These are phyloP conservation scores for Antheraea pernyi DNA, from an alignment of 1,140 invertebrate genomes.

Conservation along the genomic window DNA sequence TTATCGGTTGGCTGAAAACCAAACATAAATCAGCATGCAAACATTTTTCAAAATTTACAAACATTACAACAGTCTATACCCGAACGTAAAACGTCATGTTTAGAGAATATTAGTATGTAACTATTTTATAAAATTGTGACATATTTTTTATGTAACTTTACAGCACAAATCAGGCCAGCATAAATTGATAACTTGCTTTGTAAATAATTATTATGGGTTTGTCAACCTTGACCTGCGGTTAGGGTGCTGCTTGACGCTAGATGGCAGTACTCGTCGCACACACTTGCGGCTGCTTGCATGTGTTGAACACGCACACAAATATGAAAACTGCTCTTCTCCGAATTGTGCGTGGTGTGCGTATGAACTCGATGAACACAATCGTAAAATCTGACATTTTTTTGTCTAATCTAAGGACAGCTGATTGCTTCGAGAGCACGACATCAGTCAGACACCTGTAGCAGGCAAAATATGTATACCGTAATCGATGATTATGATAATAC, in stretches of 20 bases:
- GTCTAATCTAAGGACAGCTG: conserved; percentile 29
- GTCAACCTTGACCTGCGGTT: conserved; percentile 63
- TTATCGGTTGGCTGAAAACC: conserved; percentile 47
- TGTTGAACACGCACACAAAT: conserved; percentile 55
- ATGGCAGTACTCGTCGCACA: conserved; percentile 57
- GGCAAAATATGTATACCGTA: neutral
- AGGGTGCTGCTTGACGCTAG: conserved; percentile 50
- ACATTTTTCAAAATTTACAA: conserved; percentile 66
- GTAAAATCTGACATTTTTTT: conserved; percentile 29
- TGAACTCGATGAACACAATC: conserved; percentile 26
- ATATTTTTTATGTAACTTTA: conserved; percentile 6
- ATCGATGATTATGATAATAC: neutral
- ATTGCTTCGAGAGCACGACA: conserved; percentile 35
- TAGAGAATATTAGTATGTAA: neutral
- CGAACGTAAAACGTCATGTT: conserved; percentile 11
- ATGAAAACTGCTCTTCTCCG: neutral
- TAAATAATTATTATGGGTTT: conserved; percentile 68
- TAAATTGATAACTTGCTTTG: conserved; percentile 50
- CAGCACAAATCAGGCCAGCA: conserved; percentile 8
- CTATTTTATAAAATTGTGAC: conserved; percentile 7
- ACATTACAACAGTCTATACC: conserved; percentile 36
- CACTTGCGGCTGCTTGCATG: conserved; percentile 30
- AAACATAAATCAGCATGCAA: conserved; percentile 46
- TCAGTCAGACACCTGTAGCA: conserved; percentile 8
- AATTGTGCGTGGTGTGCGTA: conserved; percentile 39